phyloP scores from a whole-genome alignment of 2,113 vertebrate species.

The Trichechus manatus region DNA sequence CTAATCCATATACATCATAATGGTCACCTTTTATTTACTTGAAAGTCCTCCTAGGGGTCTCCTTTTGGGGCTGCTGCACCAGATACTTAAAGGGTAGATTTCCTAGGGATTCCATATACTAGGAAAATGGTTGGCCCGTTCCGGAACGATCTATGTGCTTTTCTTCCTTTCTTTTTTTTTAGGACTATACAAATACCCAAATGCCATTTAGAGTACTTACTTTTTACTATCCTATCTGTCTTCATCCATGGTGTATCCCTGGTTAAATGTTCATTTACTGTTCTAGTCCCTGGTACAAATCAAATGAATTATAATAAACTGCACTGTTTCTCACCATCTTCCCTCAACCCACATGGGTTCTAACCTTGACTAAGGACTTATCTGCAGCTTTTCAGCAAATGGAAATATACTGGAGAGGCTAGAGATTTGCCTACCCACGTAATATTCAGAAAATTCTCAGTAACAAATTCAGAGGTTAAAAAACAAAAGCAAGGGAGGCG shows the following conservation, averaged over 20 bases:
- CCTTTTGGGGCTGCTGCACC: neutral
- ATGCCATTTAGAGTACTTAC: neutral
- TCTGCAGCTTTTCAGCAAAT: slow-evolving; percentile 65
- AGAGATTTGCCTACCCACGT: slow-evolving; percentile 54
- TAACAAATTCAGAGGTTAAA: slow-evolving; percentile 54
- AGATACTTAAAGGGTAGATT: neutral
- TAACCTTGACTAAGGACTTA: slow-evolving; percentile 64
- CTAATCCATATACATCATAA: neutral
- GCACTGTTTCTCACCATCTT: slow-evolving; percentile 64
- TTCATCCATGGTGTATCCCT: slow-evolving; percentile 64
- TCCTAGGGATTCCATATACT: neutral
- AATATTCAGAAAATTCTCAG: slow-evolving; percentile 57
- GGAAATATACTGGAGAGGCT: neutral
- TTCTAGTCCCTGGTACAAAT: slow-evolving; percentile 76
- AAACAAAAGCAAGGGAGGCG: slow-evolving; percentile 32
- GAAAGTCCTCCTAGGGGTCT: neutral
- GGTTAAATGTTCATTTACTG: slow-evolving; percentile 76
- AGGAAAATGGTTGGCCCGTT: neutral
- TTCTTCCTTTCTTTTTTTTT: neutral
- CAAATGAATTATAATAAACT: slow-evolving; percentile 75
- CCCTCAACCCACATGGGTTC: slow-evolving; percentile 60
- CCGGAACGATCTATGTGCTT: neutral
- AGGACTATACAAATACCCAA: slow-evolving; percentile 18
- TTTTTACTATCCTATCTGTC: slow-evolving; percentile 66
- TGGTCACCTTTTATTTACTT: neutral